These are phyloP conservation scores for Spinibarbus caldwelli DNA, from an alignment of 2,797 vertebrate species.

Conservation along the genomic window DNA sequence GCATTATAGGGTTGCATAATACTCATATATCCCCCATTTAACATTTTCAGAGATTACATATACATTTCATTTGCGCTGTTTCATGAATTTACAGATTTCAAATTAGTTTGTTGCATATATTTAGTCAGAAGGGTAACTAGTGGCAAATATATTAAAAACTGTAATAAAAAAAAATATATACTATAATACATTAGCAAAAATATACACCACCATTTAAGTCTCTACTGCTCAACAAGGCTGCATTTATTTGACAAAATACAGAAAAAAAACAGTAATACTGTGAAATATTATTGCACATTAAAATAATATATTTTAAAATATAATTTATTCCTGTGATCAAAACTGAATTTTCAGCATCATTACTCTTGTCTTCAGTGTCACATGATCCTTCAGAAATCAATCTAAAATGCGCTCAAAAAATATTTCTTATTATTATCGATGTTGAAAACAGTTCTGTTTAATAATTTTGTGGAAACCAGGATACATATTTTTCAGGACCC, in stretches of 20 bases:
- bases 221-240: background rate
- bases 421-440: background rate
- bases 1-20: background rate
- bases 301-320: background rate
- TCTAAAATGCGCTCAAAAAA: background rate
- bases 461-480: background rate
- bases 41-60: background rate
- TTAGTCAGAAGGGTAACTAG: too few species aligned
- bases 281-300: background rate
- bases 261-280: background rate
- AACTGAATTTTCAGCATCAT: background rate
- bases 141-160: too few species aligned
- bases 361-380: background rate
- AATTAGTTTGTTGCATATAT: too few species aligned
- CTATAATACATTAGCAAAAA: too few species aligned
- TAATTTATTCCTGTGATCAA: background rate
- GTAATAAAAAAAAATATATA: too few species aligned
- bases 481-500: background rate
- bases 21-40: background rate
- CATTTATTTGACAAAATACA: background rate
- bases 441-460: background rate
- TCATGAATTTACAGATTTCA: too few species aligned
- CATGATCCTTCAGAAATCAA: background rate
- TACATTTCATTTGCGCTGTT: background rate
- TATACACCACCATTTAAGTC: too few species aligned